Evolutionary conservation across 2,888 invertebrate genomes (phyloP).

Genomic region (Rhamnusium bicolor): DNA sequence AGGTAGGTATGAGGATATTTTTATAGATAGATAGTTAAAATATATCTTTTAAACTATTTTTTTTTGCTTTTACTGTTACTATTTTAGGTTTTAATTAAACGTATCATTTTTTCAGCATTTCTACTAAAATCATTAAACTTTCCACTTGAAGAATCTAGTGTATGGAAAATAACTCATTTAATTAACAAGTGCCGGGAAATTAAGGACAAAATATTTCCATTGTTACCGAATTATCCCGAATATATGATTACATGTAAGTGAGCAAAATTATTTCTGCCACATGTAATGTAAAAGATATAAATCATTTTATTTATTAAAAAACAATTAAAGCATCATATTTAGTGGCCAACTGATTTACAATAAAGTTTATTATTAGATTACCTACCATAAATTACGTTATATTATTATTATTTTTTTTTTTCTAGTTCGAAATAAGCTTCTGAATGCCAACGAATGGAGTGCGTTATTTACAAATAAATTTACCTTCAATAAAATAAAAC

Average conservation of each 20-base stretch:
- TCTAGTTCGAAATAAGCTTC: conserved; percentile 48
- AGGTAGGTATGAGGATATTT: conserved; percentile 62
- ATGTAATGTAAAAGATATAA: no score
- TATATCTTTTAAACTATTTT: no score
- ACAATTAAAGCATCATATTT: no score
- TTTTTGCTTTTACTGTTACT: no score
- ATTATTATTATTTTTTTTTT: conserved; percentile 28
- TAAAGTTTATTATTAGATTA: no score
- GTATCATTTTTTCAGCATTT: conserved; percentile 48
- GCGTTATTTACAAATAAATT: conserved; percentile 36
- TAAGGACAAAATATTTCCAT: conserved; percentile 41
- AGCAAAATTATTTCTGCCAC: no score
- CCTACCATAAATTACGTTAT: no score
- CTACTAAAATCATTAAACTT: conserved; percentile 40
- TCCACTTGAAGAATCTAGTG: neutral
- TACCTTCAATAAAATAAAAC: conserved; percentile 23
- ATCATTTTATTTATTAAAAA: no score
- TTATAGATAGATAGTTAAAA: neutral
- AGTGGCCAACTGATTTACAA: no score
- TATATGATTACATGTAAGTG: conserved; percentile 57
- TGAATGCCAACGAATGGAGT: conserved; percentile 54
- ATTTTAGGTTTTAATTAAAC: no score
- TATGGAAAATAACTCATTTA: conserved; percentile 38
- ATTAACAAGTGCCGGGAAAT: conserved; percentile 50
- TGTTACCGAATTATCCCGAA: conserved; percentile 49